These are phyloP conservation scores for Squalus acanthias DNA, from an alignment of 2,797 vertebrate species.

Conservation along the genomic window DNA sequence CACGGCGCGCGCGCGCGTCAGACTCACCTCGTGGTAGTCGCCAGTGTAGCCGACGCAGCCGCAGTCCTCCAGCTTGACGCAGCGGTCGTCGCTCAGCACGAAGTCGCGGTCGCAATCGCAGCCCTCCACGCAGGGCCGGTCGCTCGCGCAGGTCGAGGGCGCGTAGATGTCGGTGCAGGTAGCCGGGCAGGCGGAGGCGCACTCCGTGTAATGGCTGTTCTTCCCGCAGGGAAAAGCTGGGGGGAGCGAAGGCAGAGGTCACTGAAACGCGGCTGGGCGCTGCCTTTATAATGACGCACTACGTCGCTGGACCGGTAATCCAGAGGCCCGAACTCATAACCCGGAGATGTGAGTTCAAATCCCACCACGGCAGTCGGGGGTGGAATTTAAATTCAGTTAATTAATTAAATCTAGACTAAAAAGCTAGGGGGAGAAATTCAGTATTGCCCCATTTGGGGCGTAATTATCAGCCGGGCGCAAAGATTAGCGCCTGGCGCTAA, in stretches of 20 bases:
- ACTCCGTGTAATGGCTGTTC: conserved; percentile 64
- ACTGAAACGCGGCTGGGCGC: background rate
- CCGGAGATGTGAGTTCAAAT: too few relatives aligned
- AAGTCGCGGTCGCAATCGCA: background rate
- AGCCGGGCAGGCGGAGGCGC: conserved; percentile 65
- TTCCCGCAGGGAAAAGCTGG: conserved; percentile 58
- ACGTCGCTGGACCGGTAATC: too few relatives aligned
- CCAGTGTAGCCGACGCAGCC: background rate
- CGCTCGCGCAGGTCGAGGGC: conserved; percentile 42
- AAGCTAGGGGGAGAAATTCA: too few relatives aligned
- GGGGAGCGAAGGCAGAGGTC: background rate
- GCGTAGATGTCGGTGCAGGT: conserved; percentile 64
- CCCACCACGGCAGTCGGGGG: too few relatives aligned
- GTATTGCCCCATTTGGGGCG: too few relatives aligned
- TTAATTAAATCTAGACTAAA: too few relatives aligned
- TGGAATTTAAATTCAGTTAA: too few relatives aligned
- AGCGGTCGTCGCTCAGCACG: background rate
- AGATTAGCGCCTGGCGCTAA: too few relatives aligned
- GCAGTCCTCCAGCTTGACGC: background rate
- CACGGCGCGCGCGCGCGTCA: too few relatives aligned
- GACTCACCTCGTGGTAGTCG: background rate
- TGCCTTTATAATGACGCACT: background rate
- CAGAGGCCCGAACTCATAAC: too few relatives aligned
- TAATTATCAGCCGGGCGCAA: too few relatives aligned
- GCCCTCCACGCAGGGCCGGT: background rate